Evolutionary conservation across 2,888 invertebrate genomes (phyloP).

Genomic region (Lasioglossum lativentre): DNA sequence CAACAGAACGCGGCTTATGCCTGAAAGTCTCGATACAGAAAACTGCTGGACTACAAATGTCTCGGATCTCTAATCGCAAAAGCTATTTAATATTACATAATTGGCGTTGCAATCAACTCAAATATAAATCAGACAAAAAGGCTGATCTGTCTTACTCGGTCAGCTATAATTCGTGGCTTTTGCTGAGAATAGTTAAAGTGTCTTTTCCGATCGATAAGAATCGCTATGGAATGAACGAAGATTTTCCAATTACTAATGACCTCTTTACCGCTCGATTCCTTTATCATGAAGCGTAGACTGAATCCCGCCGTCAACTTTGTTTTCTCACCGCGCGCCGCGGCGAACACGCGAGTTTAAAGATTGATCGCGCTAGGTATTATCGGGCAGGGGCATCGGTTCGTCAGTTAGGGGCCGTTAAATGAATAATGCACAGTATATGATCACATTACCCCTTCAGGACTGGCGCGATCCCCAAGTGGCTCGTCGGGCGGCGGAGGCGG

Average conservation of each 20-base stretch:
- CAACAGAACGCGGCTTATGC: no score
- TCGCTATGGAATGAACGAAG: not conserved
- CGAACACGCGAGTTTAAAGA: constrained; percentile 35
- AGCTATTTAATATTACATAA: not conserved
- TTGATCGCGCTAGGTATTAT: constrained; percentile 34
- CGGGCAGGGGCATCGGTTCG: constrained; percentile 8
- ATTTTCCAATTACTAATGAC: not conserved
- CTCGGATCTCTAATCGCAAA: not conserved
- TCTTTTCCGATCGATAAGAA: not conserved
- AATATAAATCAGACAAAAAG: not conserved
- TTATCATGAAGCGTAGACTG: constrained; percentile 11
- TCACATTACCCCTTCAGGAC: constrained; percentile 89
- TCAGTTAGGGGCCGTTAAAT: constrained; percentile 52
- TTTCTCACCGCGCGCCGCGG: constrained; percentile 10
- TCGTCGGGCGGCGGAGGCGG: constrained; percentile 81
- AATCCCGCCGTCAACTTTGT: constrained; percentile 12
- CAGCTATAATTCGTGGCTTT: not conserved
- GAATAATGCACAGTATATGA: constrained; percentile 58
- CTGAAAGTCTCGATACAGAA: no score
- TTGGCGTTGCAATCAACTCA: not conserved
- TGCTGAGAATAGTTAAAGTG: not conserved
- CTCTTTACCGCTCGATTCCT: constrained; percentile 18
- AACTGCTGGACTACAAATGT: not conserved
- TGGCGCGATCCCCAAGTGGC: constrained; percentile 91
- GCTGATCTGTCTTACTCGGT: not conserved